These are phyloP conservation scores for Narcine bancroftii DNA, from an alignment of 2,113 vertebrate species.

Conservation along the genomic window DNA sequence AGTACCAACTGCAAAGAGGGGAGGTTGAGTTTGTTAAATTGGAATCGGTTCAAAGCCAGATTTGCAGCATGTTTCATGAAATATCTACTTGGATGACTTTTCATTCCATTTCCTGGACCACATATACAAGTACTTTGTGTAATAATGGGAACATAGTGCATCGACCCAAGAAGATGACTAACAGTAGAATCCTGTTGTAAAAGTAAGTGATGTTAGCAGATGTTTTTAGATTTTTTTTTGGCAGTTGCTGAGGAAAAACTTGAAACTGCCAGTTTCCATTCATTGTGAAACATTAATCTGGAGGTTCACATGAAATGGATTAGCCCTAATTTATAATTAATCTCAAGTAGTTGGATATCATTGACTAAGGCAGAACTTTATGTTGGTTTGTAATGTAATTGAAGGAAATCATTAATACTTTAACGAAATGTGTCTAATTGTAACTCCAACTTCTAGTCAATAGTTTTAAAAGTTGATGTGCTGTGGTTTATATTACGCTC, in stretches of 20 bases:
- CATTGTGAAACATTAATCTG: background rate
- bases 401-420: background rate
- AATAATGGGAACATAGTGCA: background rate
- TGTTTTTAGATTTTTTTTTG: background rate
- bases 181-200: background rate
- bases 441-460: background rate
- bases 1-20: conserved; percentile 16
- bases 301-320: background rate
- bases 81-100: background rate
- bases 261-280: background rate
- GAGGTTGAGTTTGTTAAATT: background rate
- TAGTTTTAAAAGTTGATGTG: background rate
- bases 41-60: background rate
- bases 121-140: background rate
- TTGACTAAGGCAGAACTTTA: background rate
- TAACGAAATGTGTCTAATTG: background rate
- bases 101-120: background rate
- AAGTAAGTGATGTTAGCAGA: background rate
- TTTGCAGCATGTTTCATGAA: background rate
- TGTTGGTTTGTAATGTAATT: background rate
- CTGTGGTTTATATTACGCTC: background rate
- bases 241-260: background rate
- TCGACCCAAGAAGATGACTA: background rate
- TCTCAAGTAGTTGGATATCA: background rate
- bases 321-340: background rate